Percentiles rank a stretch among this genome's conserved stretches.
phyloP scores from a whole-genome alignment of 2,797 vertebrate genomes.

The Aldrovandia affinis region DNA sequence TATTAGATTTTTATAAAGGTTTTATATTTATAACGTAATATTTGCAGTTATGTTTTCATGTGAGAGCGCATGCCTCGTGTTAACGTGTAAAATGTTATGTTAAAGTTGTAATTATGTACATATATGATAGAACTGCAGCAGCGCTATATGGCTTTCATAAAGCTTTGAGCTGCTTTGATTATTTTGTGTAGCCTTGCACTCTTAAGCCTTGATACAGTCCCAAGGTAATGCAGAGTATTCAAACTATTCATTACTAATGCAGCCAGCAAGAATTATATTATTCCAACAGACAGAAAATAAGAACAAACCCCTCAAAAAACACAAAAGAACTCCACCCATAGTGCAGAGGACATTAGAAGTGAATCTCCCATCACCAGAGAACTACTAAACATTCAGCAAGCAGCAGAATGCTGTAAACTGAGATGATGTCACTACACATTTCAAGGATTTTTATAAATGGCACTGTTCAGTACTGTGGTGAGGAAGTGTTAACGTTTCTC shows the following conservation, averaged over 20 bases:
- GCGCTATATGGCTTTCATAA: neutral
- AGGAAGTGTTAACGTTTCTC: conserved; percentile 4
- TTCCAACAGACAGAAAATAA: neutral
- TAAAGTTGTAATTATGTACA: neutral
- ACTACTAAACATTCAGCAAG: neutral
- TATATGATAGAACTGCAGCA: neutral
- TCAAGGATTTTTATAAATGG: neutral
- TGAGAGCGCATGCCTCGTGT: neutral
- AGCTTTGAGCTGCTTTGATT: neutral
- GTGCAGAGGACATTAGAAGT: neutral
- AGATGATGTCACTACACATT: neutral
- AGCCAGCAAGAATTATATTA: neutral
- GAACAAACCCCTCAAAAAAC: neutral
- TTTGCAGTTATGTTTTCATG: neutral
- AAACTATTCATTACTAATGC: neutral
- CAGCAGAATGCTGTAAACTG: neutral
- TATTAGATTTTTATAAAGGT: too few relatives aligned
- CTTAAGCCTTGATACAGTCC: neutral
- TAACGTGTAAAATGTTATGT: neutral
- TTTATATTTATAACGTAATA: too few relatives aligned
- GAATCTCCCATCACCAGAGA: neutral
- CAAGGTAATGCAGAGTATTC: neutral
- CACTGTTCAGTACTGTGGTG: neutral
- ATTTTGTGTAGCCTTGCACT: neutral
- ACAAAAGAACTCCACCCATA: neutral